Conservation (phyloP, 2,888 invertebrate species). For the Drosophila neonasuta region DNA sequence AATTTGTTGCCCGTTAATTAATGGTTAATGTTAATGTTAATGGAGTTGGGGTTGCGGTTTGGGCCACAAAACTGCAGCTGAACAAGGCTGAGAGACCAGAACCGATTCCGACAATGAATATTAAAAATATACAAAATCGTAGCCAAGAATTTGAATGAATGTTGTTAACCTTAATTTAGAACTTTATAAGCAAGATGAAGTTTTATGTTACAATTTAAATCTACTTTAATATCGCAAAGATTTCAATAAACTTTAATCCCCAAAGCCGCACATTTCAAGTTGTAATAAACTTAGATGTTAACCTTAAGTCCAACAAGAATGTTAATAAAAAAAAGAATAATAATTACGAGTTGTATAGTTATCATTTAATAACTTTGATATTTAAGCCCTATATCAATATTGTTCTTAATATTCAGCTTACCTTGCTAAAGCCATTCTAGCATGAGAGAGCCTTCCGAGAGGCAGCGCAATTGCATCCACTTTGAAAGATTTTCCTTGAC, state of each 20-base stretch:
- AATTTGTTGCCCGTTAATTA: conserved; percentile 40
- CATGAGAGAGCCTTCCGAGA: conserved; percentile 85
- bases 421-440: conserved; percentile 87
- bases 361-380: too few relatives aligned
- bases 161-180: not conserved
- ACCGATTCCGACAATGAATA: not conserved
- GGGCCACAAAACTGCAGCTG: not conserved
- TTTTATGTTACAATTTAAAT: not conserved
- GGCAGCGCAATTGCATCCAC: conserved; percentile 84
- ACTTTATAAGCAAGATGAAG: not conserved
- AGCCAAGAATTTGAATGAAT: not conserved
- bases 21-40: conserved; percentile 4
- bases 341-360: too few relatives aligned
- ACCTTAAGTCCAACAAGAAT: too few relatives aligned
- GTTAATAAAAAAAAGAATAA: too few relatives aligned
- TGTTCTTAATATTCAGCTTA: conserved; percentile 80
- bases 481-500: conserved; percentile 75
- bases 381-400: too few relatives aligned
- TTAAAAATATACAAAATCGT: too few relatives aligned
- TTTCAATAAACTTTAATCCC: too few relatives aligned
- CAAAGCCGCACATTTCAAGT: too few relatives aligned
- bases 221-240: too few relatives aligned
- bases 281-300: too few relatives aligned
- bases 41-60: conserved; percentile 14
- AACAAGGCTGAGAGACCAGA: conserved; percentile 2